These are phyloP conservation scores for Agrochola lota DNA, from an alignment of 2,888 invertebrate species.

Conservation along the genomic window DNA sequence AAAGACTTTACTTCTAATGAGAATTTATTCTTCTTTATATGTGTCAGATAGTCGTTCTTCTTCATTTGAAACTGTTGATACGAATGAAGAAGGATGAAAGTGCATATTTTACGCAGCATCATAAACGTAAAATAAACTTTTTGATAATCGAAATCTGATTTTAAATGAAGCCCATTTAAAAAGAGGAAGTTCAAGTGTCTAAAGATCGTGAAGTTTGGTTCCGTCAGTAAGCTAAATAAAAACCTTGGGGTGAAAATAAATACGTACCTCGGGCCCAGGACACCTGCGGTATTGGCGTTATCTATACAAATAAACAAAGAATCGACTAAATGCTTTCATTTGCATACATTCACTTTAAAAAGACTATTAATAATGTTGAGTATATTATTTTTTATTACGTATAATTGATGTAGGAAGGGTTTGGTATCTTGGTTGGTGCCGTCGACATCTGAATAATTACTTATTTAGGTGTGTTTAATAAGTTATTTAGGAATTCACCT, in stretches of 20 bases:
- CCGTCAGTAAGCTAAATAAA: conserved; percentile 10
- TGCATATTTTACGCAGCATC: background rate
- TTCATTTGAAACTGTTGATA: background rate
- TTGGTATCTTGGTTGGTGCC: conserved; percentile 12
- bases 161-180: background rate
- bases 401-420: conserved; percentile 39
- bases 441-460: conserved; percentile 12
- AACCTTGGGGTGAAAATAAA: conserved; percentile 19
- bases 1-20: conserved; percentile 14
- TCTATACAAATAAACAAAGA: conserved; percentile 52
- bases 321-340: conserved; percentile 46
- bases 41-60: background rate
- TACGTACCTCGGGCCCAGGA: background rate
- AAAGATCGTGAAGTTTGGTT: conserved; percentile 3
- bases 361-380: conserved; percentile 47
- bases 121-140: background rate
- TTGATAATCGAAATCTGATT: background rate
- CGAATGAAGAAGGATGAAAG: background rate
- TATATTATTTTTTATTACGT: conserved; percentile 26
- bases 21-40: background rate
- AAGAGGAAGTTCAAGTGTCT: background rate
- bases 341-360: conserved; percentile 57
- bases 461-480: background rate
- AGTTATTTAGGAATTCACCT: conserved; percentile 6
- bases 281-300: conserved; percentile 55